Percentiles rank a stretch among this genome's conserved stretches.
phyloP scores from a whole-genome alignment of 2,797 vertebrate species.

The Myotis planiceps region DNA sequence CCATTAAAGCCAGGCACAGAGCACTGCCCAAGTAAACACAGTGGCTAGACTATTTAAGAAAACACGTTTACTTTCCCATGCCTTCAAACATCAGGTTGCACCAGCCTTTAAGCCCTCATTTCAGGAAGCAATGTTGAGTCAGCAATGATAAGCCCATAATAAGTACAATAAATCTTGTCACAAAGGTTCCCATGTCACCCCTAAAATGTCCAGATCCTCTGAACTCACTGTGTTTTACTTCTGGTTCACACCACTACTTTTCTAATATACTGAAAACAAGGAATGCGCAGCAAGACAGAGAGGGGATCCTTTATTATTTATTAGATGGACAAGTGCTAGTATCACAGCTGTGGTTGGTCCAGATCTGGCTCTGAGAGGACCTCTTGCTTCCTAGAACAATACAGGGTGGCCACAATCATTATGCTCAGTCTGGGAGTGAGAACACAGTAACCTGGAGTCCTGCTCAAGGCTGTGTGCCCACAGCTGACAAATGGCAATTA shows the following conservation, averaged over 20 bases:
- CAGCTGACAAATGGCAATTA: not conserved
- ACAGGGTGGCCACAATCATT: not conserved
- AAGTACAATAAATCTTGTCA: not conserved
- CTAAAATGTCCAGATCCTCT: not conserved
- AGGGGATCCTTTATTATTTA: not conserved
- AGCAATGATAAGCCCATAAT: not conserved
- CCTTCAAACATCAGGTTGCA: not conserved
- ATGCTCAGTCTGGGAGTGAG: not conserved
- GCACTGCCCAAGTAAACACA: not conserved
- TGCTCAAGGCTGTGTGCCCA: not conserved
- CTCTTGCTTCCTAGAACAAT: not conserved
- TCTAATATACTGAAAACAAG: not conserved
- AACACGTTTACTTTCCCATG: not conserved
- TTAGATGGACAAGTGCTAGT: not conserved
- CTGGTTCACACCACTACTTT: not conserved
- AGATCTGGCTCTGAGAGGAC: not conserved
- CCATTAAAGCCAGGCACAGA: not conserved
- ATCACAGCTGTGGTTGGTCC: not conserved
- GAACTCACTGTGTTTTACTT: not conserved
- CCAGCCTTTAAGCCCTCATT: not conserved
- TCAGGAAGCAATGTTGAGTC: not conserved
- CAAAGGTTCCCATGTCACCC: not conserved
- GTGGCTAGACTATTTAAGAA: not conserved
- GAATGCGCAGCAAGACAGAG: not conserved
- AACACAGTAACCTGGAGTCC: not conserved